Percentiles rank a stretch among this genome's conserved stretches.
phyloP scores from a whole-genome alignment of 2,888 invertebrate species.

The Sceliomorpha sp. region DNA sequence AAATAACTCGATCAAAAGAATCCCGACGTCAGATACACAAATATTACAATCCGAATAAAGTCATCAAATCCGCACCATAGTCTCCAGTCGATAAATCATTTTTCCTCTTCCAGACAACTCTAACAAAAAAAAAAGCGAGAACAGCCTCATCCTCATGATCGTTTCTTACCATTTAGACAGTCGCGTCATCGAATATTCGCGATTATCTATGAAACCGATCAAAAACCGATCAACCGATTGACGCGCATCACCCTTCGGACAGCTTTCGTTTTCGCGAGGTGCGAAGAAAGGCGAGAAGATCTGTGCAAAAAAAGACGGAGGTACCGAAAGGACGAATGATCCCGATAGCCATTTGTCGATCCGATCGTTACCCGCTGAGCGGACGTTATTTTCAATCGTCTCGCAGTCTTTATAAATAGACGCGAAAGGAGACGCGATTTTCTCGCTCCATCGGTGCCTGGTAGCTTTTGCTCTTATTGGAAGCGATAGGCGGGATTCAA shows the following conservation, averaged over 20 bases:
- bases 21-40: constrained; percentile 34
- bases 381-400: constrained; percentile 61
- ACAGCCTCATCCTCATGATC: constrained; percentile 31
- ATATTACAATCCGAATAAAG: constrained; percentile 39
- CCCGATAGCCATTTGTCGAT: constrained; percentile 36
- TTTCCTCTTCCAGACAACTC: too few relatives aligned
- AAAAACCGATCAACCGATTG: neutral
- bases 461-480: constrained; percentile 64
- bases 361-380: constrained; percentile 33
- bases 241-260: constrained; percentile 8
- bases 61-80: constrained; percentile 48
- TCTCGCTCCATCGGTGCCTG: constrained; percentile 46
- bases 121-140: constrained; percentile 42
- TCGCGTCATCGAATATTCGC: constrained; percentile 28
- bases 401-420: constrained; percentile 61
- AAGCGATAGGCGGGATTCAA: constrained; percentile 77
- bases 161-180: constrained; percentile 29
- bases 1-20: constrained; percentile 39
- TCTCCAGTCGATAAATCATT: constrained; percentile 48
- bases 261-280: constrained; percentile 9
- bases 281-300: constrained; percentile 3
- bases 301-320: constrained; percentile 3
- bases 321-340: constrained; percentile 12
- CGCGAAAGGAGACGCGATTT: constrained; percentile 52
- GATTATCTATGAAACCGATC: constrained; percentile 23